Conservation (phyloP, 2,888 invertebrate genomes). For the Heliconius hortense region DNA sequence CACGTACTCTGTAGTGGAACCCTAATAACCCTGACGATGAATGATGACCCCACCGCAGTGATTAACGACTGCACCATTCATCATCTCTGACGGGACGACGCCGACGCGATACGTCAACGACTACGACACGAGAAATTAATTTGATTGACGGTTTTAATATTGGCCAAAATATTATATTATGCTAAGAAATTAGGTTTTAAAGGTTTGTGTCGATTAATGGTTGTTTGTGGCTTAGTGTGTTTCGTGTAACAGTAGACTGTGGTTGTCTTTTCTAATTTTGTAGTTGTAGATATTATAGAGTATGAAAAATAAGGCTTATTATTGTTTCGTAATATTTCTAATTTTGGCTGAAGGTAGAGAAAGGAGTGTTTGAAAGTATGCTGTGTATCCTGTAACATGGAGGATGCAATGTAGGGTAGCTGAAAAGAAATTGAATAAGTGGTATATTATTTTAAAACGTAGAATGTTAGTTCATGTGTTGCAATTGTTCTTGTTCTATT, state of each 20-base stretch:
- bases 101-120: constrained; percentile 51
- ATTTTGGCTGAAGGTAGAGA: no score
- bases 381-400: no score
- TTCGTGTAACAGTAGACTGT: neutral
- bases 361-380: no score
- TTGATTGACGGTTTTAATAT: constrained; percentile 56
- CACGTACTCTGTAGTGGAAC: constrained; percentile 40
- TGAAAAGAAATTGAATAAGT: no score
- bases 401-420: no score
- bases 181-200: constrained; percentile 9
- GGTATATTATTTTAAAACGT: no score
- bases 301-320: no score
- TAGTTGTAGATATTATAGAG: no score
- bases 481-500: no score
- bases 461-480: no score
- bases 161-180: constrained; percentile 32
- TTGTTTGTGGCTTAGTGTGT: neutral
- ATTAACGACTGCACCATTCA: constrained; percentile 63
- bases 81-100: constrained; percentile 52
- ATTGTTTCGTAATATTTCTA: no score
- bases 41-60: constrained; percentile 62
- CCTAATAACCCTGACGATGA: constrained; percentile 55
- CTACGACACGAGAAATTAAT: constrained; percentile 51
- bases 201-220: neutral
- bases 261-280: neutral